These are phyloP conservation scores for Nyctibius grandis DNA, from an alignment of 2,797 vertebrate species.

Conservation along the genomic window DNA sequence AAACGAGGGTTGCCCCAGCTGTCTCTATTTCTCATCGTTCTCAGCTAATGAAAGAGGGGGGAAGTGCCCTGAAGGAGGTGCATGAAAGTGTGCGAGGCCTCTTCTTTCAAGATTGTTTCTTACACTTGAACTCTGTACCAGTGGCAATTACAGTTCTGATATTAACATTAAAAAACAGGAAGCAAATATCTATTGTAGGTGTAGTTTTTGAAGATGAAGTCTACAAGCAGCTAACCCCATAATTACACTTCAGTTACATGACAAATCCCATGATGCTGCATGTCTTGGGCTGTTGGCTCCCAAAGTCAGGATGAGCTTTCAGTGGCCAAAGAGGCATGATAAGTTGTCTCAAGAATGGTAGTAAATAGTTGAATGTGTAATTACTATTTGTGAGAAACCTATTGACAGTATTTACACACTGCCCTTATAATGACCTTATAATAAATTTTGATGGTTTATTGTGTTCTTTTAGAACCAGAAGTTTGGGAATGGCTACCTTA, in stretches of 20 bases:
- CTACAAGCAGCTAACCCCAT: background rate
- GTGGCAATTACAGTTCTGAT: background rate
- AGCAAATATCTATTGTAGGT: background rate
- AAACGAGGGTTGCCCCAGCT: background rate
- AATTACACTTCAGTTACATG: background rate
- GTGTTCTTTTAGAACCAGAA: background rate
- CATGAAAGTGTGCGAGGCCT: background rate
- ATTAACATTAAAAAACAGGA: background rate
- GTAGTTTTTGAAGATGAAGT: background rate
- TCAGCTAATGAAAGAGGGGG: background rate
- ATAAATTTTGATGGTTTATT: background rate
- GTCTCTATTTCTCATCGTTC: background rate
- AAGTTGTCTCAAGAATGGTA: background rate
- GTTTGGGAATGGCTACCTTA: background rate
- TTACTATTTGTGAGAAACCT: background rate
- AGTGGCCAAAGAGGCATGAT: background rate
- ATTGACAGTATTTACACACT: background rate
- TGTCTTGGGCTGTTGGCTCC: background rate
- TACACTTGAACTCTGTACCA: background rate
- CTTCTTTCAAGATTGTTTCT: background rate
- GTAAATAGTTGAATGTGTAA: background rate
- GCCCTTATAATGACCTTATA: background rate
- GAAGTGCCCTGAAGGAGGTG: accelerated
- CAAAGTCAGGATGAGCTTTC: background rate
- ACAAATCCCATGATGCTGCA: background rate